phyloP scores from a whole-genome alignment of 2,888 invertebrate genomes.

The Epistrophe grossulariae region DNA sequence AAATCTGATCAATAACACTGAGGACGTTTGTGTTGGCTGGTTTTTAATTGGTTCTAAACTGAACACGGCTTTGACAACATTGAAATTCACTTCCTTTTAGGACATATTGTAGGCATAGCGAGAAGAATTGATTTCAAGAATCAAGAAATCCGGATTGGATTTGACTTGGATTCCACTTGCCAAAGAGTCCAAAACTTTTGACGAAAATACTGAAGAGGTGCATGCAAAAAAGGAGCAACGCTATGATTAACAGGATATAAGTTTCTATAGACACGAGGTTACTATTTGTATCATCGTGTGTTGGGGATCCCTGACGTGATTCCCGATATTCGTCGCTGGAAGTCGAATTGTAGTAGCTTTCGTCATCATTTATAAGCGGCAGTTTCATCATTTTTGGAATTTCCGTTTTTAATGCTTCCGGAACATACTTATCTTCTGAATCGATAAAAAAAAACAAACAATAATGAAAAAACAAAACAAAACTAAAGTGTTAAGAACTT shows the following conservation, averaged over 20 bases:
- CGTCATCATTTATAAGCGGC: no score
- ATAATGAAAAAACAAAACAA: no score
- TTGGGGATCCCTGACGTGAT: no score
- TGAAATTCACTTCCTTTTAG: conserved; percentile 92
- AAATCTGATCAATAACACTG: conserved; percentile 87
- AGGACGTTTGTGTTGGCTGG: conserved; percentile 85
- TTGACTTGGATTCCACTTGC: conserved; percentile 94
- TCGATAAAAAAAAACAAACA: no score
- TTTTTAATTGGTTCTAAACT: conserved; percentile 87
- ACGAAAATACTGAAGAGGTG: conserved; percentile 90
- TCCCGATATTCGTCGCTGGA: no score
- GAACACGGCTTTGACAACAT: conserved; percentile 93
- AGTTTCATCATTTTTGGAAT: no score
- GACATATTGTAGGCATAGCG: conserved; percentile 98
- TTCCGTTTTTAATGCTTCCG: conserved; percentile 75
- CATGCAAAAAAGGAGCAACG: conserved; percentile 61
- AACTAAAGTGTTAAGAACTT: no score
- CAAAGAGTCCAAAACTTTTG: conserved; percentile 96
- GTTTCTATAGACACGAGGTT: no score
- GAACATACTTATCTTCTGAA: conserved; percentile 80
- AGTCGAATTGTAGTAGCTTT: no score
- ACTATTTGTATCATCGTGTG: no score
- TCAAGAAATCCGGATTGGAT: conserved; percentile 94
- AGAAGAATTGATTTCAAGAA: conserved; percentile 97
- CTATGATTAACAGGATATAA: conserved; percentile 71